These are phyloP conservation scores for Spilosoma lubricipeda DNA, from an alignment of 2,888 invertebrate species.

Conservation along the genomic window DNA sequence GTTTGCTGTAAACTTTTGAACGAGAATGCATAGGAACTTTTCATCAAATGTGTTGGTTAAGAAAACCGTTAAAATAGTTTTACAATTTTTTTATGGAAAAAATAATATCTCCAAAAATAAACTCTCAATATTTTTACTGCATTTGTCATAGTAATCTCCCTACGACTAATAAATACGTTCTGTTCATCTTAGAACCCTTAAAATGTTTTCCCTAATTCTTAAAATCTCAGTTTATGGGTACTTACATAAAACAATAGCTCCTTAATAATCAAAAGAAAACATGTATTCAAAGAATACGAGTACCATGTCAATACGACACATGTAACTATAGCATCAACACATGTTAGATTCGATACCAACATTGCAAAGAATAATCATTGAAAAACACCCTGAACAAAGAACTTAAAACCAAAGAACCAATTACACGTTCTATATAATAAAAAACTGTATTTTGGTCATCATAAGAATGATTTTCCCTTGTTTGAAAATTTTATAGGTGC, in stretches of 20 bases:
- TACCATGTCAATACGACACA: slow-evolving; percentile 3
- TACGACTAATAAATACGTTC: not conserved
- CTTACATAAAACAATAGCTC: slow-evolving; percentile 12
- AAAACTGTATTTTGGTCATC: not conserved
- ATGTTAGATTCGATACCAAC: slow-evolving; percentile 46
- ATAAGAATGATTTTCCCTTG: slow-evolving; percentile 38
- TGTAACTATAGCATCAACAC: slow-evolving; percentile 13
- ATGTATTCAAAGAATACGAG: slow-evolving; percentile 12
- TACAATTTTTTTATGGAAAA: not conserved
- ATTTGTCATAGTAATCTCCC: not conserved
- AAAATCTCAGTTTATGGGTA: not conserved
- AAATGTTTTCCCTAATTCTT: not conserved
- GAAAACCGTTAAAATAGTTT: not conserved
- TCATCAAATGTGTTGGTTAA: not conserved
- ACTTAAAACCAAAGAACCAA: slow-evolving; percentile 44
- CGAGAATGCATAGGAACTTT: not conserved
- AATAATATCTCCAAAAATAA: not conserved
- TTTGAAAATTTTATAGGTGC: not conserved
- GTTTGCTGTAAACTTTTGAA: not conserved
- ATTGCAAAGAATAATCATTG: slow-evolving; percentile 62
- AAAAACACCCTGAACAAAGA: slow-evolving; percentile 65
- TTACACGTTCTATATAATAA: slow-evolving; percentile 5
- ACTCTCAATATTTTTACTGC: not conserved
- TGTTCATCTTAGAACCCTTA: not conserved
- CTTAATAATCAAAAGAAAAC: slow-evolving; percentile 10